Percentiles rank a stretch among this genome's conserved stretches.
phyloP scores from a whole-genome alignment of 37 sponge, comb jelly and placozoan species.

The Crambe crambe region DNA sequence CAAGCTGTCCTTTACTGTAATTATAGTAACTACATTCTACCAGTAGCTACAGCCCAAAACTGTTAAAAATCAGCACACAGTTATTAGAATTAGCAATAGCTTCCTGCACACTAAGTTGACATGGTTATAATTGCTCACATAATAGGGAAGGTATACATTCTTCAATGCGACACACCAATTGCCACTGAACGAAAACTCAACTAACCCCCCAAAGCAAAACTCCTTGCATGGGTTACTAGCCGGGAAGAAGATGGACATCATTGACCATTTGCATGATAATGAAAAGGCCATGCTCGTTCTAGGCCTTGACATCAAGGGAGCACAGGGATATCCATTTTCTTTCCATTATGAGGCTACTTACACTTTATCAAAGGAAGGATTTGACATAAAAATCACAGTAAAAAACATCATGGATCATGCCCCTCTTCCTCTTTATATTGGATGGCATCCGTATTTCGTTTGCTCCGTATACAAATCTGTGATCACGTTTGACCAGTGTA shows the following conservation, averaged over 20 bases:
- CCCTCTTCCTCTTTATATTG: conserved; percentile 71
- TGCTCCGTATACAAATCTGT: conserved; percentile 46
- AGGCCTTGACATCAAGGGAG: conserved; percentile 10
- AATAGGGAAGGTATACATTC: conserved; percentile 72
- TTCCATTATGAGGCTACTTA: conserved; percentile 40
- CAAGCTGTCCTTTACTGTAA: background rate
- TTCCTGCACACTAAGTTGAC: too few relatives aligned
- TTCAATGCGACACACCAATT: conserved; percentile 51
- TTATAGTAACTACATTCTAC: background rate
- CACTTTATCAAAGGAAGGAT: conserved; percentile 33
- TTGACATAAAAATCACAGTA: conserved; percentile 23
- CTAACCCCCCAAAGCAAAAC: conserved; percentile 29
- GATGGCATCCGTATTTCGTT: conserved; percentile 83
- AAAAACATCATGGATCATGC: conserved; percentile 23
- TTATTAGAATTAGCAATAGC: too few relatives aligned
- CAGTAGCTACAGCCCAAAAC: too few relatives aligned
- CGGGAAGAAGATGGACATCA: conserved; percentile 27
- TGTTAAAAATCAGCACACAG: too few relatives aligned
- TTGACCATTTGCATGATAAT: background rate
- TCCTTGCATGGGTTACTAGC: conserved; percentile 67
- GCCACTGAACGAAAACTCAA: conserved; percentile 52
- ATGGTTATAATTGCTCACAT: too few relatives aligned
- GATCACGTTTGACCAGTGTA: conserved; percentile 51
- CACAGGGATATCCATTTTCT: conserved; percentile 71
- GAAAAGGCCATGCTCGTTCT: conserved; percentile 18